phyloP scores from a whole-genome alignment of 2,888 invertebrate genomes.

The Phyto melanocephala region DNA sequence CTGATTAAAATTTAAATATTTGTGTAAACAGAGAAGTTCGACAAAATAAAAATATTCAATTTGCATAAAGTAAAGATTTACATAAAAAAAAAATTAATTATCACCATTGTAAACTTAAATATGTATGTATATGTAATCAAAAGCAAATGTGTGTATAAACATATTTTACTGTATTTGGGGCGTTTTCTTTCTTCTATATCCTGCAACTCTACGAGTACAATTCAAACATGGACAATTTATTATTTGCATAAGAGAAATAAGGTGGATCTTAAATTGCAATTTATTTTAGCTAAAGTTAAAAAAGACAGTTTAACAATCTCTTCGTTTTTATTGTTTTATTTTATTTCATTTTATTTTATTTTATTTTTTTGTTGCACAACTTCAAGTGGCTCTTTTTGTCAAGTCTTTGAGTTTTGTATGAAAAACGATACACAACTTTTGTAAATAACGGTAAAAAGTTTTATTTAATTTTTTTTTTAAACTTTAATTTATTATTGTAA shows the following conservation, averaged over 20 bases:
- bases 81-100: too few relatives aligned
- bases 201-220: background rate
- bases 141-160: background rate
- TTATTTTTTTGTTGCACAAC: background rate
- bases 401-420: background rate
- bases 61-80: too few relatives aligned
- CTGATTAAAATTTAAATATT: too few relatives aligned
- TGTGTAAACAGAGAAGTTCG: too few relatives aligned
- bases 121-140: background rate
- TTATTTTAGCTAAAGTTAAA: constrained; percentile 53
- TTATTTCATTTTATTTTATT: too few relatives aligned
- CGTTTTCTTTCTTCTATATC: background rate
- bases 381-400: background rate
- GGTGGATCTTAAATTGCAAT: constrained; percentile 58
- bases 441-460: background rate
- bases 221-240: constrained; percentile 37
- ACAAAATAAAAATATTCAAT: too few relatives aligned
- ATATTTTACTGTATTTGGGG: background rate
- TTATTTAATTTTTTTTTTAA: background rate
- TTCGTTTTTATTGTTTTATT: constrained; percentile 21
- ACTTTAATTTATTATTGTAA: too few relatives aligned
- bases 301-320: constrained; percentile 38
- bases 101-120: too few relatives aligned
- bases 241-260: constrained; percentile 34
- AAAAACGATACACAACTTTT: background rate